Percentiles rank a stretch among this genome's conserved stretches.
These are phyloP conservation scores for Erannis defoliaria DNA, from an alignment of 2,888 invertebrate genomes.

Conservation along the genomic window DNA sequence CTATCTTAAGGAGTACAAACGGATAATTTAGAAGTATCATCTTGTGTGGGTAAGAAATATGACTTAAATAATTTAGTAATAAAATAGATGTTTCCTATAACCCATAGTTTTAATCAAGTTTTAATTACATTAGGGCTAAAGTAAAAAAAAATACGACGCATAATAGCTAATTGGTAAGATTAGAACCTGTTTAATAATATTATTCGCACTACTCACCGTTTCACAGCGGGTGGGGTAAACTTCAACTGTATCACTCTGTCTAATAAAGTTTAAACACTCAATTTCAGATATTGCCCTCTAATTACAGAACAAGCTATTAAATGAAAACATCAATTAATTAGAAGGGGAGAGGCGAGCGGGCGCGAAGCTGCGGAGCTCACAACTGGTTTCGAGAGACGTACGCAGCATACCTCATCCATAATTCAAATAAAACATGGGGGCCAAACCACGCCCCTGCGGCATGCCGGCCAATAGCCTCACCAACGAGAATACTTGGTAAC, in stretches of 20 bases:
- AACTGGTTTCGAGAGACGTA: conserved; percentile 81
- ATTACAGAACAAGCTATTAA: conserved; percentile 82
- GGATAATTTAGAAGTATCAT: background rate
- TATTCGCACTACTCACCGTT: conserved; percentile 47
- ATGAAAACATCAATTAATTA: conserved; percentile 86
- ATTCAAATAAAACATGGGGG: conserved; percentile 85
- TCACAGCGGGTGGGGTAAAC: conserved; percentile 42
- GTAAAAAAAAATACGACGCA: conserved; percentile 11
- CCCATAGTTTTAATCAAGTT: background rate
- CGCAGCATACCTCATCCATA: conserved; percentile 82
- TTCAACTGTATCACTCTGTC: conserved; percentile 61
- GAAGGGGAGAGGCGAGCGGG: conserved; percentile 81
- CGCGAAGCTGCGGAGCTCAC: conserved; percentile 78
- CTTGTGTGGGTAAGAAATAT: background rate
- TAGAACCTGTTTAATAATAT: conserved; percentile 43
- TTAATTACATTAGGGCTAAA: conserved; percentile 4
- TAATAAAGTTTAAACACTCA: conserved; percentile 75
- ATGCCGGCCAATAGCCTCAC: conserved; percentile 80
- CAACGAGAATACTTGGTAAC: conserved; percentile 70
- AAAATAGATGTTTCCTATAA: background rate
- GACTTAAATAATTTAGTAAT: background rate
- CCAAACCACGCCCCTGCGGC: conserved; percentile 82
- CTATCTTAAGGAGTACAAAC: too few species aligned
- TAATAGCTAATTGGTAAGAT: conserved; percentile 18
- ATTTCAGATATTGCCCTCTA: conserved; percentile 75